Evolutionary conservation across 2,113 vertebrate genomes (phyloP).

Genomic region (Tragelaphus imberbis): DNA sequence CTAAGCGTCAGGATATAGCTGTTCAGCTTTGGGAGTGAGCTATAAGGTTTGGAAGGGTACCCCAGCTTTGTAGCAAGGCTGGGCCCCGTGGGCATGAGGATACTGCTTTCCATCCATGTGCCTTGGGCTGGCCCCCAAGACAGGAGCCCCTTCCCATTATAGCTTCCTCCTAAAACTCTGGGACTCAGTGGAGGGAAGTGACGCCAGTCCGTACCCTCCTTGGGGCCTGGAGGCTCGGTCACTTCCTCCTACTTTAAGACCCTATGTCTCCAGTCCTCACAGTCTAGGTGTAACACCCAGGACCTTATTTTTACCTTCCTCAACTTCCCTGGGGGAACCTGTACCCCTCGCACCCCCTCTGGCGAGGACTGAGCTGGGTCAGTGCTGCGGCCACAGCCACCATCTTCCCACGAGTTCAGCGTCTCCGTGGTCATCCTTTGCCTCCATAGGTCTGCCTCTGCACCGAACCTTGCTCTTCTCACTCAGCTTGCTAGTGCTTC

Average conservation of each 20-base stretch:
- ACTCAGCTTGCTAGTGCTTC: background rate
- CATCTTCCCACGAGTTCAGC: background rate
- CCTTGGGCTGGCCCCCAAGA: background rate
- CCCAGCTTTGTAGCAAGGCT: background rate
- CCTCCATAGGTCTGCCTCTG: background rate
- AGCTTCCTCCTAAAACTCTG: background rate
- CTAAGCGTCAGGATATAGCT: background rate
- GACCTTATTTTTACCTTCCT: background rate
- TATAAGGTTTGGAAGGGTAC: background rate
- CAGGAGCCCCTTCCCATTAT: background rate
- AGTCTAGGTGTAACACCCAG: background rate
- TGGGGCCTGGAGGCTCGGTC: background rate
- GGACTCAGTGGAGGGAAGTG: background rate
- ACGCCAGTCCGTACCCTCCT: background rate
- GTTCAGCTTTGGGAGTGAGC: background rate
- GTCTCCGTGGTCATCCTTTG: background rate
- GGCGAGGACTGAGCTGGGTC: background rate
- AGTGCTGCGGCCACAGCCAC: background rate
- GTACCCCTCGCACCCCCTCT: background rate
- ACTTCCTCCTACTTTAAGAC: background rate
- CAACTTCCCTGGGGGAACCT: background rate
- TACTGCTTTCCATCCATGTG: background rate
- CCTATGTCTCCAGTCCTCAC: background rate
- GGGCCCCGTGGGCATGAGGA: background rate
- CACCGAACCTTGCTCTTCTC: background rate